These are phyloP conservation scores for Ianthella basta DNA, from an alignment of 37 sponge, comb jelly and placozoan genomes.

Conservation along the genomic window DNA sequence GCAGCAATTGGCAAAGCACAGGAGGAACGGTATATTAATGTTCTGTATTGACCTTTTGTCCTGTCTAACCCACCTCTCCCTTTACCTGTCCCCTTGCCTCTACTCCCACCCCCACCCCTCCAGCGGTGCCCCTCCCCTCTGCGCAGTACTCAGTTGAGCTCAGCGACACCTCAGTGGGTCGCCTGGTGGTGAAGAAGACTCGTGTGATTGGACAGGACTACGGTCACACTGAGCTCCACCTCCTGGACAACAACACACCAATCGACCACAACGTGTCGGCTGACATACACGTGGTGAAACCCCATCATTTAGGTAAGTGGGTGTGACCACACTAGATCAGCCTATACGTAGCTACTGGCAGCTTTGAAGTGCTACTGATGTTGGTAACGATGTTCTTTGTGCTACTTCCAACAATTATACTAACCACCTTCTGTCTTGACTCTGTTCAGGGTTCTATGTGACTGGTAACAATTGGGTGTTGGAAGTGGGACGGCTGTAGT, in stretches of 20 bases:
- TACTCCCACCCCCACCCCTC: too few species aligned
- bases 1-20: too few species aligned
- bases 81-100: not conserved
- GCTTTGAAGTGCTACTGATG: too few species aligned
- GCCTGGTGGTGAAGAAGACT: constrained; percentile 43
- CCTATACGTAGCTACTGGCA: too few species aligned
- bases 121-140: constrained; percentile 74
- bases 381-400: too few species aligned
- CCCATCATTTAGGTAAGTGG: constrained; percentile 75
- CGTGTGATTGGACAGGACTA: constrained; percentile 4
- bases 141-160: constrained; percentile 79
- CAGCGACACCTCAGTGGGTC: constrained; percentile 72
- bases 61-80: not conserved
- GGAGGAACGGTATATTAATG: too few species aligned
- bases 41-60: too few species aligned
- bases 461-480: constrained; percentile 73
- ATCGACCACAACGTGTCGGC: constrained; percentile 62
- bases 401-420: too few species aligned
- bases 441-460: constrained; percentile 51
- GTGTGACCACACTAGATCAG: not conserved
- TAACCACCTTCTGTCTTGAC: not conserved
- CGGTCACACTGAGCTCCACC: not conserved
- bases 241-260: constrained; percentile 33
- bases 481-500: constrained; percentile 68
- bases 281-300: constrained; percentile 72